Percentiles rank a stretch among this genome's conserved stretches.
phyloP scores from a whole-genome alignment of 2,797 vertebrate genomes.

The Spinibarbus caldwelli region DNA sequence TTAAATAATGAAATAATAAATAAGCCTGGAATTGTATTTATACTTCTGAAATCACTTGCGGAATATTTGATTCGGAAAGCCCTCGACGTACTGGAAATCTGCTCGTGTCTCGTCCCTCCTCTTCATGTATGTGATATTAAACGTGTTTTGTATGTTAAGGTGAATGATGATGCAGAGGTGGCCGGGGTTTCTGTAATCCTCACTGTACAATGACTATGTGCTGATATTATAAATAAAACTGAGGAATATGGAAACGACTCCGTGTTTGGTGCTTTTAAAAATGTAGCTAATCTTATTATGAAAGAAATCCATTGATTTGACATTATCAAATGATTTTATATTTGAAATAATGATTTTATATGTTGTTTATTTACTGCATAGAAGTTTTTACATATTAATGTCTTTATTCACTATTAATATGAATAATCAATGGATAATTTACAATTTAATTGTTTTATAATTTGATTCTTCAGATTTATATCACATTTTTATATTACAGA shows the following conservation, averaged over 20 bases:
- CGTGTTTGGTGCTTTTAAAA: not conserved
- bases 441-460: no score
- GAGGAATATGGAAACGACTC: constrained; percentile 66
- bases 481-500: not conserved
- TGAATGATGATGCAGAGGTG: constrained; percentile 63
- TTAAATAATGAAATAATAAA: constrained; percentile 48
- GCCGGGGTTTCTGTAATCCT: constrained; percentile 67
- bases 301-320: not conserved
- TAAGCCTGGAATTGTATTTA: constrained; percentile 86
- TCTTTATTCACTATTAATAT: not conserved
- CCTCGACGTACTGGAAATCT: constrained; percentile 80
- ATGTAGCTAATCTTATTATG: not conserved
- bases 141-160: constrained; percentile 78
- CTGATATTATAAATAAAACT: constrained; percentile 67
- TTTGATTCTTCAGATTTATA: not conserved
- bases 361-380: not conserved
- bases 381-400: not conserved
- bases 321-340: not conserved
- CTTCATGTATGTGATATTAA: constrained; percentile 79
- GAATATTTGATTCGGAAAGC: constrained; percentile 79
- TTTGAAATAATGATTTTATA: no score
- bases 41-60: constrained; percentile 81
- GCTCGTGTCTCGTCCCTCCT: constrained; percentile 78
- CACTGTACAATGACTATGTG: constrained; percentile 81
- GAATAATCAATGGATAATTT: not conserved